Evolutionary conservation across 2,888 invertebrate genomes (phyloP), one percentile per base, ranked within the genome.

Genomic region (Rotaria macrura): DNA sequence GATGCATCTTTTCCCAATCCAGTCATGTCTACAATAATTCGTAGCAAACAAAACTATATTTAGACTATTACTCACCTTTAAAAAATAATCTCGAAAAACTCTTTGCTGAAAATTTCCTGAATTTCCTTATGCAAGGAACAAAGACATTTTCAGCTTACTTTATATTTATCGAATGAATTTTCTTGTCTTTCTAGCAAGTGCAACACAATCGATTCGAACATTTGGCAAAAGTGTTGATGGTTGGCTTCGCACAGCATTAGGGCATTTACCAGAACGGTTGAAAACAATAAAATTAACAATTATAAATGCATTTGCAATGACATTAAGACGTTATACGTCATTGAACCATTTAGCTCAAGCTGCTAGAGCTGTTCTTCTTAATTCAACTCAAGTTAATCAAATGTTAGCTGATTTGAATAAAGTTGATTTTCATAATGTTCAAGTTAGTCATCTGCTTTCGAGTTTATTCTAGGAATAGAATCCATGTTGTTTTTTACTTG

Each of bases 401-500:
- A 99, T 99, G 98, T 92, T 96, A 87, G 93, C 95, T 43, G 98
- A 99, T 92, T 93, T 99, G 88, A 97, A 96, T 92, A 94, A 97
- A 88, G 97, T 99, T 74, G 98, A 99, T 92, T 97, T 99, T 92
- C 95, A 95, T 90, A 96, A 97, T 92, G 96, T 99, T 25, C 96
- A 93, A 91, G 93, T 92, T 85, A 14, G 29, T 29, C 1, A n/a
- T n/a, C n/a, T n/a, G n/a, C n/a, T n/a, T n/a, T n/a, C n/a, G n/a
- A n/a, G n/a, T n/a, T n/a, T n/a, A n/a, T n/a, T n/a, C 25, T 79
- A 23, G 0, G 10, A 29, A 29, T 9, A 20, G 17, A 38, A 23
- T 38, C 14, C 14, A 6, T 1, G 20, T 79, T 23, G 1, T 23
- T 43, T 57, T 86, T 79, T 40, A n/a, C n/a, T 83, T 86, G 87